phyloP scores from a whole-genome alignment of 2,888 invertebrate species.

The Argynnis bischoffii region DNA sequence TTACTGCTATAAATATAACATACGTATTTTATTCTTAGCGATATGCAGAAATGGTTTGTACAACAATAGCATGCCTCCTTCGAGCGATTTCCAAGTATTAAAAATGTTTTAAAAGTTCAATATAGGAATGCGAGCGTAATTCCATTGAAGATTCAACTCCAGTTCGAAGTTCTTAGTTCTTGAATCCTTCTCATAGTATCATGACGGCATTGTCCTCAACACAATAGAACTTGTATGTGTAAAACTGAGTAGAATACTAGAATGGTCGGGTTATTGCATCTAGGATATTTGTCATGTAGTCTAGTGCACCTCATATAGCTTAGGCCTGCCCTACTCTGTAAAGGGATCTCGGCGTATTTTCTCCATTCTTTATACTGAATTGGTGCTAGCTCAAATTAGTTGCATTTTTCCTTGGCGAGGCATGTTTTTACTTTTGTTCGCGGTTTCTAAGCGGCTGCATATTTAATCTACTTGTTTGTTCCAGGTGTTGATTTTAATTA shows the following conservation, averaged over 20 bases:
- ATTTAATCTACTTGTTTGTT: slow-evolving; percentile 25
- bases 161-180: slow-evolving; percentile 65
- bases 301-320: slow-evolving; percentile 27
- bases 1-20: slow-evolving; percentile 1
- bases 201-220: slow-evolving; percentile 65
- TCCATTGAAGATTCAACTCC: slow-evolving; percentile 74
- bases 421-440: slow-evolving; percentile 31
- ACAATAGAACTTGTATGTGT: slow-evolving; percentile 72
- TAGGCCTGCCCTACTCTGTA: slow-evolving; percentile 27
- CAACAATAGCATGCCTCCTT: slow-evolving; percentile 33
- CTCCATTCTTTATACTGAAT: slow-evolving; percentile 42
- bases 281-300: slow-evolving; percentile 57
- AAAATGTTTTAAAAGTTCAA: slow-evolving; percentile 53
- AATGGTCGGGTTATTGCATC: slow-evolving; percentile 56
- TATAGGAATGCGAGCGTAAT: slow-evolving; percentile 62
- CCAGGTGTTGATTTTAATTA: slow-evolving; percentile 27
- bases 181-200: slow-evolving; percentile 62
- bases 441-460: slow-evolving; percentile 18
- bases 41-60: slow-evolving; percentile 30
- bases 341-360: slow-evolving; percentile 36
- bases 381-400: slow-evolving; percentile 44
- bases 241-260: slow-evolving; percentile 56
- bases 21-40: slow-evolving; percentile 16
- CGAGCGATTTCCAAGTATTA: slow-evolving; percentile 42
- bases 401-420: slow-evolving; percentile 36